phyloP scores from a whole-genome alignment of 2,797 vertebrate genomes.

The Macropodus opercularis region DNA sequence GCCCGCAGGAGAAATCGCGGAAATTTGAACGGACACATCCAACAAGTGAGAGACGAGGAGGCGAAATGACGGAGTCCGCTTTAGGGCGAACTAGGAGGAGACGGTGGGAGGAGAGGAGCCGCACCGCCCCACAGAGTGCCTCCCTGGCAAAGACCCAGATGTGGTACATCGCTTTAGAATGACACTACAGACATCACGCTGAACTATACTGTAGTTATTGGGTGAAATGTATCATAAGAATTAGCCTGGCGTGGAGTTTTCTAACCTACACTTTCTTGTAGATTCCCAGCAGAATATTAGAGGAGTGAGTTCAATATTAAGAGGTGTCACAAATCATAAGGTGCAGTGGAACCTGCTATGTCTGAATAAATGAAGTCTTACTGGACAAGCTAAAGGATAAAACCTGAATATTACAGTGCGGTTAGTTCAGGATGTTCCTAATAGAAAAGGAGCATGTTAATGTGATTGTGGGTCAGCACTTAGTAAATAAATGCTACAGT shows the following conservation, averaged over 20 bases:
- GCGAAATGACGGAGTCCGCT: slow-evolving; percentile 49
- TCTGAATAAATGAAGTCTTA: no score
- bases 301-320: background rate
- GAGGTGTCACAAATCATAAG: background rate
- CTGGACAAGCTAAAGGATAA: background rate
- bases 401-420: background rate
- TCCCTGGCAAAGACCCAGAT: slow-evolving; percentile 2
- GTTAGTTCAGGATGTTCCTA: slow-evolving; percentile 37
- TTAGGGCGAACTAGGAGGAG: slow-evolving; percentile 44
- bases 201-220: background rate
- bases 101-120: slow-evolving; percentile 48
- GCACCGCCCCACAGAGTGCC: slow-evolving; percentile 32
- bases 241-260: background rate
- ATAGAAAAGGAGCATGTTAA: slow-evolving; percentile 17
- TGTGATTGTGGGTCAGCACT: slow-evolving; percentile 22
- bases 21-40: slow-evolving; percentile 39
- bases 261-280: background rate
- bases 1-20: background rate
- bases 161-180: background rate
- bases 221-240: background rate
- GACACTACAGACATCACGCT: background rate
- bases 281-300: background rate
- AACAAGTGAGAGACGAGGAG: slow-evolving; percentile 56
- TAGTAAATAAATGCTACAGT: slow-evolving; percentile 38
- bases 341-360: background rate